phyloP scores from a whole-genome alignment of 2,113 vertebrate genomes.

The Lycaon pictus region DNA sequence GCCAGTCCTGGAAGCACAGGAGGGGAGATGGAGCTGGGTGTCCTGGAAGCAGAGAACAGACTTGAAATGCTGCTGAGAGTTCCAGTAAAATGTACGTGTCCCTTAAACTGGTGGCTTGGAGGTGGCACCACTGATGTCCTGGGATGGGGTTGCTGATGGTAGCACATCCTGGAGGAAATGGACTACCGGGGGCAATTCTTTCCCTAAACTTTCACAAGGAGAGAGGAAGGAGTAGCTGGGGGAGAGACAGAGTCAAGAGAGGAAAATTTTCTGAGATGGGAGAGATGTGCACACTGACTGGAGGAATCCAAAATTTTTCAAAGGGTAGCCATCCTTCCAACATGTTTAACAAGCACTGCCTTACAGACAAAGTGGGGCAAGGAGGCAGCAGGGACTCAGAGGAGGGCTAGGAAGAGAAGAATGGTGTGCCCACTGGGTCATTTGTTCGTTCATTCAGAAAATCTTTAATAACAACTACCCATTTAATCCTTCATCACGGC shows the following conservation, averaged over 20 bases:
- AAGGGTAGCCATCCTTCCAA: not conserved
- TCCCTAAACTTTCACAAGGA: not conserved
- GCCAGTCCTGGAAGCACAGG: not conserved
- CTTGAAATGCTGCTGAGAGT: not conserved
- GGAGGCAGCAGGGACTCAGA: not conserved
- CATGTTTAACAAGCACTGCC: not conserved
- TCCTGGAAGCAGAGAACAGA: not conserved
- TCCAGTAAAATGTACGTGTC: not conserved
- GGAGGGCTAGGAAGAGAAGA: not conserved
- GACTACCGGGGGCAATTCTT: not conserved
- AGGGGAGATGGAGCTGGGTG: too few relatives aligned
- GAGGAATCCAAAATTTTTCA: not conserved
- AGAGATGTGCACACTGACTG: not conserved
- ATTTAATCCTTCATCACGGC: slow-evolving; percentile 24
- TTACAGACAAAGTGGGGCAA: not conserved
- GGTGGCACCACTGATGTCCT: not conserved
- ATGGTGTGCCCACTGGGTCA: not conserved
- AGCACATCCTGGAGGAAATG: not conserved
- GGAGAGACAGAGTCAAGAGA: not conserved
- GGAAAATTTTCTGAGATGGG: not conserved
- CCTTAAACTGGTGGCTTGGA: not conserved
- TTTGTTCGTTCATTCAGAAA: slow-evolving; percentile 51
- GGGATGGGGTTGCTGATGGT: rapidly evolving
- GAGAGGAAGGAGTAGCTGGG: not conserved
- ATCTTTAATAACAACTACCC: not conserved